phyloP scores from a whole-genome alignment of 2,113 vertebrate species.

The Scopus umbretta region DNA sequence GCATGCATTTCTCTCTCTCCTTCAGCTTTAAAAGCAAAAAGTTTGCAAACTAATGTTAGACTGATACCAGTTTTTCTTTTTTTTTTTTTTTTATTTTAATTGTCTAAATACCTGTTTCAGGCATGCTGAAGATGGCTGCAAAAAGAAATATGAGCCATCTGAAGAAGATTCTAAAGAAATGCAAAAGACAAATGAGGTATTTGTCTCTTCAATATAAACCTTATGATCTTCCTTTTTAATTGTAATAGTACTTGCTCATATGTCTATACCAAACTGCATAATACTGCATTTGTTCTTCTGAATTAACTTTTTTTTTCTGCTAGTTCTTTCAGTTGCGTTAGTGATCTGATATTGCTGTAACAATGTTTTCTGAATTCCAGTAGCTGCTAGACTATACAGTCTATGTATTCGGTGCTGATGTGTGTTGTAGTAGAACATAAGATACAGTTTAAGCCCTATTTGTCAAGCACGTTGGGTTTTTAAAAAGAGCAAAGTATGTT shows the following conservation, averaged over 20 bases:
- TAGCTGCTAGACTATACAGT: not conserved
- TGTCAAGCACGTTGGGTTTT: not conserved
- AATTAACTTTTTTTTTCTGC: not conserved
- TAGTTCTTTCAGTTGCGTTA: not conserved
- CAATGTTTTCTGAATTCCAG: not conserved
- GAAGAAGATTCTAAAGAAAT: constrained; percentile 78
- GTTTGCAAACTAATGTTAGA: not conserved
- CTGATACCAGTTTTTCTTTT: not conserved
- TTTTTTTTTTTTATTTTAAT: too few relatives aligned
- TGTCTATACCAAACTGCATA: not conserved
- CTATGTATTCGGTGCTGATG: not conserved
- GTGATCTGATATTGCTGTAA: not conserved
- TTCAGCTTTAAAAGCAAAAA: not conserved
- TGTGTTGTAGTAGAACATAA: not conserved
- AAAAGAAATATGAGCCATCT: constrained; percentile 79
- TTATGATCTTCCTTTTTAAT: not conserved
- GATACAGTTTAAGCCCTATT: not conserved
- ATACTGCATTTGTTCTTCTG: accelerated
- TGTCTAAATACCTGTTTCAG: constrained; percentile 39
- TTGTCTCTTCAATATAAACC: not conserved
- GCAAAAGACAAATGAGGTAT: constrained; percentile 76
- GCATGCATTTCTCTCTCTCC: not conserved
- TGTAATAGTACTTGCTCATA: not conserved
- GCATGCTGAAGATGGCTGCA: constrained; percentile 68
- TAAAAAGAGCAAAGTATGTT: not conserved